phyloP scores from a whole-genome alignment of 2,888 invertebrate species.

The Cecidostiba fungosa region DNA sequence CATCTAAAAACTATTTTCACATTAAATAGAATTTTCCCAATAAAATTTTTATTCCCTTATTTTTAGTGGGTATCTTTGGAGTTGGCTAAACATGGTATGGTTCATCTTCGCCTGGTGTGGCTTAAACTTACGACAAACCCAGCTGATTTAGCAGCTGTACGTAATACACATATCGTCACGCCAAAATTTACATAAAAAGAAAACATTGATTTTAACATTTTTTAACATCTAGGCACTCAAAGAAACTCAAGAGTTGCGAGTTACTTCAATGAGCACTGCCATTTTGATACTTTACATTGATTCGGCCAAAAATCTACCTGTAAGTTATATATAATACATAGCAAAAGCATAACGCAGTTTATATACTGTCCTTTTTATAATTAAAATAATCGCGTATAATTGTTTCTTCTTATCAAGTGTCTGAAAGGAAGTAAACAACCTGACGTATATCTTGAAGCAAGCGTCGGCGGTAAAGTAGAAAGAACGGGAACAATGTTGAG shows the following conservation, averaged over 20 bases:
- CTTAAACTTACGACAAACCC: conserved; percentile 88
- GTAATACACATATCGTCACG: conserved; percentile 71
- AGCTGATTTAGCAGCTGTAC: conserved; percentile 88
- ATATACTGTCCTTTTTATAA: not conserved
- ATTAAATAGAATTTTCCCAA: not conserved
- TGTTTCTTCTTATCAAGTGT: conserved; percentile 68
- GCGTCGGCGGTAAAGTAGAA: conserved; percentile 89
- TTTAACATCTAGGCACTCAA: conserved; percentile 83
- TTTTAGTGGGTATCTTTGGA: conserved; percentile 96
- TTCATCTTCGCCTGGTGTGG: conserved; percentile 95
- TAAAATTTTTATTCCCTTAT: conserved; percentile 67
- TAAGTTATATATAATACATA: conserved; percentile 81
- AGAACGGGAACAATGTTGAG: conserved; percentile 89
- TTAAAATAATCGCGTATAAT: not conserved
- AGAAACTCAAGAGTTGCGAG: conserved; percentile 88
- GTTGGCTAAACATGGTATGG: conserved; percentile 96
- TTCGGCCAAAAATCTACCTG: conserved; percentile 94
- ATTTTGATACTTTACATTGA: conserved; percentile 94
- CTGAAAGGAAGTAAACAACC: conserved; percentile 83
- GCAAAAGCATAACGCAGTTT: not conserved
- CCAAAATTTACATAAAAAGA: conserved; percentile 45
- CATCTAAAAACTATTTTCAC: conserved; percentile 29
- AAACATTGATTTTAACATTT: conserved; percentile 15
- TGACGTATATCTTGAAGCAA: conserved; percentile 91
- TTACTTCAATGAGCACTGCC: conserved; percentile 89